These are phyloP conservation scores for Sakesphorus luctuosus DNA, from an alignment of 2,113 vertebrate genomes.

Conservation along the genomic window DNA sequence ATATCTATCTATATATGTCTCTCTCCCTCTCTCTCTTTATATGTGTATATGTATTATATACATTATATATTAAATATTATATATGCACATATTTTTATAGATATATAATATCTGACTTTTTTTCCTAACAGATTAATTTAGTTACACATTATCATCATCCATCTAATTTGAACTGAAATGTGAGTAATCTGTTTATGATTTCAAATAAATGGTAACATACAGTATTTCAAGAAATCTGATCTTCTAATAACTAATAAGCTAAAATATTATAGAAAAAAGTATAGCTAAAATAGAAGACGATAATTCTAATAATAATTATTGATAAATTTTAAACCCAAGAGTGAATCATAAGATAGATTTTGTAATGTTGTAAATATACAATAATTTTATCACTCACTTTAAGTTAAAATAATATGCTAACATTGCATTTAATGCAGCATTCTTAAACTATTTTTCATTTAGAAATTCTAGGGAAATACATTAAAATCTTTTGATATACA, in stretches of 20 bases:
- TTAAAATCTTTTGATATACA: not conserved
- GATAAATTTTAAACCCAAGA: not conserved
- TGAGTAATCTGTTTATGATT: not conserved
- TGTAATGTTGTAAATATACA: not conserved
- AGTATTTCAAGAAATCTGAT: not conserved
- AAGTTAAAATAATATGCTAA: not conserved
- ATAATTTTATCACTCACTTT: not conserved
- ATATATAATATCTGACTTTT: not conserved
- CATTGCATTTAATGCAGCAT: not conserved
- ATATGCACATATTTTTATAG: not conserved
- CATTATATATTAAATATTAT: not conserved
- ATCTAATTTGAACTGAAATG: not conserved
- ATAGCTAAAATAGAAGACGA: not conserved
- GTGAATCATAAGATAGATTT: not conserved
- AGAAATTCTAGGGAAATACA: not conserved
- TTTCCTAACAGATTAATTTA: not conserved
- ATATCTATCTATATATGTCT: not conserved
- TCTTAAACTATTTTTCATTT: not conserved
- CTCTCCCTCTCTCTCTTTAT: too few relatives aligned
- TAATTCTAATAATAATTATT: not conserved
- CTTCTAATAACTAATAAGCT: not conserved
- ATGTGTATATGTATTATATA: too few relatives aligned
- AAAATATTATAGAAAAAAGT: not conserved
- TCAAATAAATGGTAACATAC: not conserved
- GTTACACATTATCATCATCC: not conserved